Conservation (phyloP, 2,113 vertebrate genomes). For the Oriolus oriolus region DNA sequence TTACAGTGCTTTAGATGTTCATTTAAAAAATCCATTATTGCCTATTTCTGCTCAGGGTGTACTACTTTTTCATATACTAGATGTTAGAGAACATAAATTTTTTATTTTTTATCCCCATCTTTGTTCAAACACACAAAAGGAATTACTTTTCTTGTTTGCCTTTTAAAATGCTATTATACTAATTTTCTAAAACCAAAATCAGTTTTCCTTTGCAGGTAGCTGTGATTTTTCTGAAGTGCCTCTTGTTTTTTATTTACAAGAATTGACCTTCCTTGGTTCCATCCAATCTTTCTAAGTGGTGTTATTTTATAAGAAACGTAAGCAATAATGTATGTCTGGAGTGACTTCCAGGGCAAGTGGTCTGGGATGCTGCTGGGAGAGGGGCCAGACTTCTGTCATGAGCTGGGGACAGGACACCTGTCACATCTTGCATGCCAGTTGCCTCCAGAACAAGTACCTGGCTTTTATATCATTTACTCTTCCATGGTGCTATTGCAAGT, state of each 20-base stretch:
- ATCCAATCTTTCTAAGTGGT: background rate
- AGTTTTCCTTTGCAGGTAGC: background rate
- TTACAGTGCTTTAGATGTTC: background rate
- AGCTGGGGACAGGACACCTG: rapidly evolving
- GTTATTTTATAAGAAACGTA: background rate
- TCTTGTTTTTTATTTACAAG: background rate
- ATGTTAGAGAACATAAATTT: background rate
- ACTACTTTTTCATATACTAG: background rate
- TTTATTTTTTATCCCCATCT: background rate
- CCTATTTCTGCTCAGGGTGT: background rate
- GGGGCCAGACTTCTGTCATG: background rate
- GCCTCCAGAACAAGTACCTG: background rate
- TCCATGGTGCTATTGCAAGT: background rate
- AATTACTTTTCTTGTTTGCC: background rate
- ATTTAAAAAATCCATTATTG: background rate
- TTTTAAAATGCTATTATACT: background rate
- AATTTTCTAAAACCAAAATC: background rate
- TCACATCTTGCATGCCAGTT: background rate
- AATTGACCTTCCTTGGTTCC: background rate
- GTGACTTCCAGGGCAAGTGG: background rate
- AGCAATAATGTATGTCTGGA: background rate
- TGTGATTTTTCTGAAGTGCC: background rate
- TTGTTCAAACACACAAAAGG: background rate
- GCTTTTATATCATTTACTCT: background rate
- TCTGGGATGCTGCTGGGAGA: rapidly evolving